These are phyloP conservation scores for Tragelaphus strepsiceros DNA, from an alignment of 2,113 vertebrate species.

Conservation along the genomic window DNA sequence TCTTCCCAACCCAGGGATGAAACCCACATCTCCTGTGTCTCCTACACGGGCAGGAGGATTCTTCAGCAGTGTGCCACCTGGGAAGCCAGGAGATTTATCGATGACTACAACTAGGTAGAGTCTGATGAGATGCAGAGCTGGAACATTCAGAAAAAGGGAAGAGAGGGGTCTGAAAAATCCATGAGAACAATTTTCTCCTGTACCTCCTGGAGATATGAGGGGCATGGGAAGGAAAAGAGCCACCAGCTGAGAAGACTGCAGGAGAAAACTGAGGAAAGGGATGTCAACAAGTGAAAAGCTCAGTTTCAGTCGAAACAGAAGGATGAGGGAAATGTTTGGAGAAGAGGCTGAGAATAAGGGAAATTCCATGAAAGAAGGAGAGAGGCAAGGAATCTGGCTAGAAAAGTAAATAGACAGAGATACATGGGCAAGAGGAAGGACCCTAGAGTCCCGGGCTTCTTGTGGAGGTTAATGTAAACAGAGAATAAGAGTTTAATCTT, in stretches of 20 bases:
- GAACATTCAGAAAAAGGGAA: neutral
- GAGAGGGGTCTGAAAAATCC: neutral
- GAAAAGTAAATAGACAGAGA: neutral
- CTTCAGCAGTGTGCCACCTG: neutral
- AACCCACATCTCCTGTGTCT: neutral
- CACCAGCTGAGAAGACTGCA: neutral
- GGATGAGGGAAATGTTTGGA: neutral
- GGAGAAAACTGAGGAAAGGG: neutral
- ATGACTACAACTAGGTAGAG: neutral
- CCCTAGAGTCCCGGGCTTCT: neutral
- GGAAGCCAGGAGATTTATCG: neutral
- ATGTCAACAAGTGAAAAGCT: neutral
- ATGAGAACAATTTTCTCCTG: neutral
- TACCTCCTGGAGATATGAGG: neutral
- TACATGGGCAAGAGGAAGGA: neutral
- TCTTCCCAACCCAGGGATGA: neutral
- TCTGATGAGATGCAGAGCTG: neutral
- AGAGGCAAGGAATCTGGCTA: neutral
- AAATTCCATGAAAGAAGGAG: neutral
- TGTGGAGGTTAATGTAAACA: neutral
- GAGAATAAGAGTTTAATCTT: neutral
- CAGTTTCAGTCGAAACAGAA: neutral
- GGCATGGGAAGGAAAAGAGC: neutral
- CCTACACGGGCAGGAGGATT: neutral
- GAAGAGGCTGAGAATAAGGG: neutral